A percentile compares a stretch with the other conserved stretches of the same genome.
phyloP scores from a whole-genome alignment of 2,888 invertebrate species.

The Drosophila phalerata region DNA sequence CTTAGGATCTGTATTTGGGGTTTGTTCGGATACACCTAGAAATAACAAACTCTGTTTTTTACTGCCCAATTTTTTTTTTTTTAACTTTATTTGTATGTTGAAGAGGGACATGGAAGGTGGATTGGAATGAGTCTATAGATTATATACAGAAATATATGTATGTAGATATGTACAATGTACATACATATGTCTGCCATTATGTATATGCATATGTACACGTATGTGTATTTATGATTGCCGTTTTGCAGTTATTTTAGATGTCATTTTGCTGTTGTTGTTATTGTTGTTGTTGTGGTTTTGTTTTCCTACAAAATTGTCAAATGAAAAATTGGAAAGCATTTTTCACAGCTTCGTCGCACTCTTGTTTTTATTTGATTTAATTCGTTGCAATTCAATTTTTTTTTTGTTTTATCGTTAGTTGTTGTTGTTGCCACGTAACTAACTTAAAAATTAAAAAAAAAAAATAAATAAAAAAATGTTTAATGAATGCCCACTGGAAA shows the following conservation, averaged over 20 bases:
- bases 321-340: constrained; percentile 65
- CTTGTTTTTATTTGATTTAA: constrained; percentile 71
- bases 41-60: constrained; percentile 48
- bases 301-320: constrained; percentile 42
- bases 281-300: constrained; percentile 2
- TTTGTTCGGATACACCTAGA: constrained; percentile 31
- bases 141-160: constrained; percentile 5
- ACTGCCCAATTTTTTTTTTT: constrained; percentile 10
- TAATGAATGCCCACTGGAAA: constrained; percentile 38
- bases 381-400: constrained; percentile 69
- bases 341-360: constrained; percentile 56
- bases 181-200: constrained; percentile 13
- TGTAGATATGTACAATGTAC: not conserved
- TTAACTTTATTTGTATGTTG: constrained; percentile 1
- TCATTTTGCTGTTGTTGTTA: constrained; percentile 2
- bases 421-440: constrained; percentile 29
- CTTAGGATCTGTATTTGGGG: constrained; percentile 36
- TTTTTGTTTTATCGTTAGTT: constrained; percentile 43
- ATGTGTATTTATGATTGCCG: constrained; percentile 49
- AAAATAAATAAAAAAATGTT: not conserved
- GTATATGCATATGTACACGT: constrained; percentile 1
- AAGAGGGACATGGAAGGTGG: not conserved
- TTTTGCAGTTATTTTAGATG: constrained; percentile 53
- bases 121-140: constrained; percentile 22
- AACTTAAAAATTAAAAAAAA: constrained; percentile 35